Evolutionary conservation across 2,113 vertebrate species (phyloP), one percentile per base, ranked within the genome.

Genomic region (Riparia riparia): DNA sequence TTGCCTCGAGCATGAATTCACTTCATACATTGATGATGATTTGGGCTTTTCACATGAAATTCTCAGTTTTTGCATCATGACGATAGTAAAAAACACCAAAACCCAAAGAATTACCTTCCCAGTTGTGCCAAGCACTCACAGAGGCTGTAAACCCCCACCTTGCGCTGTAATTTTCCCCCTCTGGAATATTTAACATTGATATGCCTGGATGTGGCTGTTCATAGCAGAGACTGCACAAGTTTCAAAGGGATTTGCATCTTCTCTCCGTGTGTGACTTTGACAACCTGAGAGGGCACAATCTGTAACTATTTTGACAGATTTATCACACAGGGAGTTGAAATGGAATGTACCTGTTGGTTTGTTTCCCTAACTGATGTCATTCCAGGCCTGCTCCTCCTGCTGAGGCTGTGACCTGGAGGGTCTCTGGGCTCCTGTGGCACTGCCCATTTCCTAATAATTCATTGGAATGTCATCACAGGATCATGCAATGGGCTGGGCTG

Each of bases 391-490:
- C 1, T 61, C 49, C 37, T 89, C 63, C 76, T 81, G 54, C 58
- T 65, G 77, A 14, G 74, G 58, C 41, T 60, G 7, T 34, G 42
- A n/a, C 17, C 69, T 56, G 45, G 24, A 39, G 29, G 60, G 31
- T 66, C 61, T 66, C 54, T 41, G 50, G 14, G n/a, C 37, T 51
- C 44, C 29, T 42, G 42, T 51, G 41, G 26, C 2, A 2, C 42
- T 47, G 5, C 13, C 44, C 28, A 4, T 54, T 69, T 70, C 56
- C 39, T 54, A 20, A 51, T 11, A 47, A 63, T 19, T 25, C 37
- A 4, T 9, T 76, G 13, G 18, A 31, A 42, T 17, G 6, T 42
- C 44, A 56, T 37, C 4, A 2, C 0, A 9, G 42, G 25, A 17
- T 26, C 50, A 18, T 15, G 17, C 25, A 72, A 44, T 32, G 21